Evolutionary conservation across 2,113 vertebrate genomes (phyloP).

Genomic region (Rhombomys opimus): DNA sequence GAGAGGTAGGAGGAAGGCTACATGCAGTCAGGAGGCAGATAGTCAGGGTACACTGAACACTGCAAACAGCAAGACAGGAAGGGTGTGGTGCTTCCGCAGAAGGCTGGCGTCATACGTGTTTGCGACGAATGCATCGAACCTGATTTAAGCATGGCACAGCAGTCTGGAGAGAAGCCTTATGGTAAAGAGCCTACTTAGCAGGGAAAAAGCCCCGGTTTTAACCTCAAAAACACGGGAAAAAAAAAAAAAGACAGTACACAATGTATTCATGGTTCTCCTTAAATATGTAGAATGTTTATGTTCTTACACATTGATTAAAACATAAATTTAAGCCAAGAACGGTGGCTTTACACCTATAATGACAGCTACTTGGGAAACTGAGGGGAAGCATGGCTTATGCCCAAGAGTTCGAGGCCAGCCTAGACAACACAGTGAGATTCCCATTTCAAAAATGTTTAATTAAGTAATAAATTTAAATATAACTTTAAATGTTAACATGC

Average conservation of each 20-base stretch:
- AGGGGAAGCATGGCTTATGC: background rate
- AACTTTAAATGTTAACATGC: background rate
- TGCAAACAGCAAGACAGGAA: background rate
- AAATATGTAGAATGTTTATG: background rate
- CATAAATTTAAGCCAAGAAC: background rate
- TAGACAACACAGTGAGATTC: background rate
- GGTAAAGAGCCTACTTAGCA: background rate
- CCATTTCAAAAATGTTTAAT: background rate
- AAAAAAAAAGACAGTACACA: background rate
- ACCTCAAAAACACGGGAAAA: background rate
- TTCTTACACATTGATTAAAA: background rate
- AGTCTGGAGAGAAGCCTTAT: too few relatives aligned
- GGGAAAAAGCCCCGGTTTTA: background rate
- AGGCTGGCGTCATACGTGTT: background rate
- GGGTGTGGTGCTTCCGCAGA: background rate
- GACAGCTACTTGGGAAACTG: background rate
- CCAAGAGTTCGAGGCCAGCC: background rate
- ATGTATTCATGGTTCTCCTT: background rate
- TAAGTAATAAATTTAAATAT: background rate
- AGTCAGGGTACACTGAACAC: too few relatives aligned
- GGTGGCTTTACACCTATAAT: background rate
- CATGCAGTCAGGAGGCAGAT: background rate
- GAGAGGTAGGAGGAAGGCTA: background rate
- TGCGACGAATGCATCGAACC: background rate
- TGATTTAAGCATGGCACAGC: background rate